Conservation (phyloP, 1,140 invertebrate genomes). For the Adelges cooleyi region DNA sequence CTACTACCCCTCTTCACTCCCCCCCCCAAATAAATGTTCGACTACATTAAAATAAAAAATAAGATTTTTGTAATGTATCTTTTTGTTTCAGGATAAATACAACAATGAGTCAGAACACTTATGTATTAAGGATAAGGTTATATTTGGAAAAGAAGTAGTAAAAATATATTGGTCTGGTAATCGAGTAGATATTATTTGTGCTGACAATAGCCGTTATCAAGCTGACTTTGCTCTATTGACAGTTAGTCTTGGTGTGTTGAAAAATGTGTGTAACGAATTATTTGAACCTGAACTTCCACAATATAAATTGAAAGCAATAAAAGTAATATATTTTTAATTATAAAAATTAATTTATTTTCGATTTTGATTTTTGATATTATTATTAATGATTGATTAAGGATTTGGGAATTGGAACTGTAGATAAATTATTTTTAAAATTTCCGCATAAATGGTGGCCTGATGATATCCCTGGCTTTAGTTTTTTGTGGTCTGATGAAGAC, state of each 20-base stretch:
- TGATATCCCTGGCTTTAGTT: slow-evolving; percentile 40
- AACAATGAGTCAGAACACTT: not conserved
- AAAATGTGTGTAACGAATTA: slow-evolving; percentile 42
- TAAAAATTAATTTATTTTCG: slow-evolving; percentile 9
- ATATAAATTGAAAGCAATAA: slow-evolving; percentile 48
- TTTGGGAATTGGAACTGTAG: slow-evolving; percentile 56
- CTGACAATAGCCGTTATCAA: slow-evolving; percentile 45
- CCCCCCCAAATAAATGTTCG: no score
- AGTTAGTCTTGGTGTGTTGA: slow-evolving; percentile 54
- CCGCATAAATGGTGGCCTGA: slow-evolving; percentile 49
- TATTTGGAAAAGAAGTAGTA: slow-evolving; percentile 41
- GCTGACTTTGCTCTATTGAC: slow-evolving; percentile 58
- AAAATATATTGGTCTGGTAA: slow-evolving; percentile 40
- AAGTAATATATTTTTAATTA: slow-evolving; percentile 35
- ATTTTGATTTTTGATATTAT: slow-evolving; percentile 6
- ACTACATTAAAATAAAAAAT: no score
- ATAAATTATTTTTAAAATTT: slow-evolving; percentile 66
- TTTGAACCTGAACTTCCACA: slow-evolving; percentile 50
- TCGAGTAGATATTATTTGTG: slow-evolving; percentile 41
- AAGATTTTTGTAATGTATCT: no score
- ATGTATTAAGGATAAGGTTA: slow-evolving; percentile 35
- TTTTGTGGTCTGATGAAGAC: slow-evolving; percentile 45
- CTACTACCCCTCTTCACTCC: no score
- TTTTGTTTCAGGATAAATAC: slow-evolving; percentile 25
- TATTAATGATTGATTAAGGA: no score